Percentiles rank a stretch among this genome's conserved stretches.
Evolutionary conservation across 1,140 invertebrate genomes (phyloP).

Genomic region (Drosophila biarmipes): DNA sequence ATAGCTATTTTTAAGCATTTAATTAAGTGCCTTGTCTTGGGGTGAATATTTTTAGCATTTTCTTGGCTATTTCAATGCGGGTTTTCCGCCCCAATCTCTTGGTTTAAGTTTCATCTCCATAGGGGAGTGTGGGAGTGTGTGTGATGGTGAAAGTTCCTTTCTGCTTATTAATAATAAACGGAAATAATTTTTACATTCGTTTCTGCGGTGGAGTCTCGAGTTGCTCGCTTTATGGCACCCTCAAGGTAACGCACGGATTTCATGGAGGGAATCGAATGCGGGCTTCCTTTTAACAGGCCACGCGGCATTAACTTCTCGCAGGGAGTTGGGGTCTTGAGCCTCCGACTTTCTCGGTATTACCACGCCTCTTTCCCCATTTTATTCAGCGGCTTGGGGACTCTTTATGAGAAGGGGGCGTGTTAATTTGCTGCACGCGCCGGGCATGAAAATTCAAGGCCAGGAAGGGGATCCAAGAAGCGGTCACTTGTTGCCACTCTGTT

Average conservation of each 20-base stretch:
- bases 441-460: not conserved
- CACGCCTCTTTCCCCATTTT: not conserved
- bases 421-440: constrained; percentile 68
- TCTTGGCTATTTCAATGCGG: constrained; percentile 22
- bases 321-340: constrained; percentile 1
- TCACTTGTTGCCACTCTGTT: constrained; percentile 38
- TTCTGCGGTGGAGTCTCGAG: constrained; percentile 23
- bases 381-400: constrained; percentile 24
- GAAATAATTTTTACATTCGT: constrained; percentile 36
- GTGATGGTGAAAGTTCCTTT: constrained; percentile 2
- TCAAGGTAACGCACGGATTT: constrained; percentile 37
- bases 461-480: constrained; percentile 13
- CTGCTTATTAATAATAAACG: constrained; percentile 55
- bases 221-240: constrained; percentile 36
- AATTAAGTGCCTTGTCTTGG: constrained; percentile 31
- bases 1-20: constrained; percentile 58
- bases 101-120: constrained; percentile 11
- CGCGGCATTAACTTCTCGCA: constrained; percentile 46
- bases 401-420: constrained; percentile 49
- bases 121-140: too few species aligned
- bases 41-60: constrained; percentile 34
- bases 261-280: constrained; percentile 14
- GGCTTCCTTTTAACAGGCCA: constrained; percentile 37
- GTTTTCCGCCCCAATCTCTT: not conserved
- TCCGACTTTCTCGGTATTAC: not conserved